These are phyloP conservation scores for Orthosia gracilis DNA, from an alignment of 2,888 invertebrate species.

Conservation along the genomic window DNA sequence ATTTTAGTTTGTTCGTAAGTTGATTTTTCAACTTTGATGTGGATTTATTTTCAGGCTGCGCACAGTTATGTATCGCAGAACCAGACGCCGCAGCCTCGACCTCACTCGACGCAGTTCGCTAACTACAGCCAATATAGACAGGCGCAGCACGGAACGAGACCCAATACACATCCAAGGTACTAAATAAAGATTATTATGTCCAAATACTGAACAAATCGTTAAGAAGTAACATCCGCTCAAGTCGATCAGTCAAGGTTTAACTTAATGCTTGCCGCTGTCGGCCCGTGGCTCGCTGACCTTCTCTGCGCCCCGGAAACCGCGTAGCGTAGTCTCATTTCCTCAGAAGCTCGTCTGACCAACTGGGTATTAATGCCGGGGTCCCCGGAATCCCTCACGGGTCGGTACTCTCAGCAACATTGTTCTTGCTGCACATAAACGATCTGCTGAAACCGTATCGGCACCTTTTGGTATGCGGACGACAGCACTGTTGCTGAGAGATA, in stretches of 20 bases:
- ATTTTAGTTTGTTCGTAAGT: not conserved
- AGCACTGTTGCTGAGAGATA: too few relatives aligned
- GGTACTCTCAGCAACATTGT: too few relatives aligned
- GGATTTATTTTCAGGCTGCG: constrained; percentile 79
- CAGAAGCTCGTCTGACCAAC: too few relatives aligned
- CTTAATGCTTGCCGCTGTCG: not conserved
- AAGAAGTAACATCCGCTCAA: too few relatives aligned
- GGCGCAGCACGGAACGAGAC: constrained; percentile 83
- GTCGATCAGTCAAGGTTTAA: not conserved
- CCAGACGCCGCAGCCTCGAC: constrained; percentile 80
- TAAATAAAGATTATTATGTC: not conserved
- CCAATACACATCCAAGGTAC: constrained; percentile 85
- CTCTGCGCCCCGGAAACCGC: not conserved
- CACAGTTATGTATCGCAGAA: constrained; percentile 85
- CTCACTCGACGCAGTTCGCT: constrained; percentile 74
- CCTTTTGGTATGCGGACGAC: too few relatives aligned
- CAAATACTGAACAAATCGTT: not conserved
- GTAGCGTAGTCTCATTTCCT: not conserved
- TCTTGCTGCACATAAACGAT: too few relatives aligned
- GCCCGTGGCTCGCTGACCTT: not conserved
- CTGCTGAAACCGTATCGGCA: too few relatives aligned
- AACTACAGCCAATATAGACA: constrained; percentile 82
- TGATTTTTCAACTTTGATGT: not conserved
- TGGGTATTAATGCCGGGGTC: too few relatives aligned
- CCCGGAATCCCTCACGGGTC: too few relatives aligned